Evolutionary conservation across 2,113 vertebrate genomes (phyloP).

Genomic region (Rafetus swinhoei): DNA sequence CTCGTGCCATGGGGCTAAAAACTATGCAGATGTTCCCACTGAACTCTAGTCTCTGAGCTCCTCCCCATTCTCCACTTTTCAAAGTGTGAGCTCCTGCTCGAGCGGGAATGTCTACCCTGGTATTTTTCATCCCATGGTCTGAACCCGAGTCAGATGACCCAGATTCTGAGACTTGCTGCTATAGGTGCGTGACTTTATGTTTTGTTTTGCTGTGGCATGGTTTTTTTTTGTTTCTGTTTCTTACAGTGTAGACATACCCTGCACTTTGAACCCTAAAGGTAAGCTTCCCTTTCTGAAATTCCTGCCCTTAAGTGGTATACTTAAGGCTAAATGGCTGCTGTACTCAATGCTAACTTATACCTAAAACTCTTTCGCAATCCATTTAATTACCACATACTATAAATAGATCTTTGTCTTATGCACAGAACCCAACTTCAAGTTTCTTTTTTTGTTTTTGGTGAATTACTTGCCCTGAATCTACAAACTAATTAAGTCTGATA

Average conservation of each 20-base stretch:
- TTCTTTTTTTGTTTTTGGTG: not conserved
- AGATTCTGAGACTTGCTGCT: not conserved
- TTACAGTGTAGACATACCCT: not conserved
- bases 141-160: not conserved
- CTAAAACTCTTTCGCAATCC: not conserved
- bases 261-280: not conserved
- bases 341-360: not conserved
- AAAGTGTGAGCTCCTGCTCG: not conserved
- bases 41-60: not conserved
- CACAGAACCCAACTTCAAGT: not conserved
- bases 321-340: not conserved
- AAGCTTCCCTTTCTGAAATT: not conserved
- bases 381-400: conserved; percentile 5
- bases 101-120: not conserved
- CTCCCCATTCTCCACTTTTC: not conserved
- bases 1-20: no score
- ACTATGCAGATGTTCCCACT: not conserved
- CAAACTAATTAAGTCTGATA: not conserved
- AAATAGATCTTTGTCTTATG: not conserved
- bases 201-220: not conserved
- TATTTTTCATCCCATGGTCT: not conserved
- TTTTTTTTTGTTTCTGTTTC: no score
- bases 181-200: not conserved
- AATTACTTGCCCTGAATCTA: not conserved
- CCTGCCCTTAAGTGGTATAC: not conserved